A percentile compares a stretch with the other conserved stretches of the same genome.
phyloP scores from a whole-genome alignment of 2,113 vertebrate genomes.

The Nibea albiflora region DNA sequence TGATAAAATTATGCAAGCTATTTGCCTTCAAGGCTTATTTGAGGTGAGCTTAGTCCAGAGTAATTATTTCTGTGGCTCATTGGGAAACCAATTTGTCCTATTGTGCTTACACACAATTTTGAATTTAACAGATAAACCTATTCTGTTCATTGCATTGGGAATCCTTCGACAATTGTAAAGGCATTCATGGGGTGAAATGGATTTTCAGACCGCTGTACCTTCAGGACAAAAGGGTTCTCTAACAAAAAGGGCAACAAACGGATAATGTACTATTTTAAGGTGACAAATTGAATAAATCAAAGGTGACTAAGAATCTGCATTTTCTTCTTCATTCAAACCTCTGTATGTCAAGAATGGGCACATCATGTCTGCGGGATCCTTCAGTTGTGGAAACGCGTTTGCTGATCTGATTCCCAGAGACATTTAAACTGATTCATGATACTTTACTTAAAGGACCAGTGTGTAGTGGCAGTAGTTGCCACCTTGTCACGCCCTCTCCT shows the following conservation, averaged over 20 bases:
- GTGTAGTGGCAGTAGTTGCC: no score
- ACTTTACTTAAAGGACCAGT: conserved; percentile 9
- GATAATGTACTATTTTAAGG: conserved; percentile 63
- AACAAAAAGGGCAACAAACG: conserved; percentile 54
- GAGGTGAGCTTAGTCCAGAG: conserved; percentile 55
- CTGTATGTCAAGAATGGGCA: background rate
- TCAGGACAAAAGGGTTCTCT: conserved; percentile 49
- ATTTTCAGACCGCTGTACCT: conserved; percentile 57
- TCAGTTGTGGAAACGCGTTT: background rate
- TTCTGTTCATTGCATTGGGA: conserved; percentile 54
- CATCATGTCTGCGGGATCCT: conserved; percentile 5
- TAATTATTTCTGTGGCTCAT: conserved; percentile 62
- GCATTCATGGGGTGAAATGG: conserved; percentile 69
- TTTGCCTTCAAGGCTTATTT: conserved; percentile 52
- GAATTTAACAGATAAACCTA: conserved; percentile 67
- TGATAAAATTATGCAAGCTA: conserved; percentile 42
- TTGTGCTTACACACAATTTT: conserved; percentile 59
- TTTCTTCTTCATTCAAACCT: background rate
- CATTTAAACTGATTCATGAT: conserved; percentile 26
- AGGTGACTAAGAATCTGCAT: conserved; percentile 52
- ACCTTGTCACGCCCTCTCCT: no score
- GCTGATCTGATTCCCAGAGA: background rate
- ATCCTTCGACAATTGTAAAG: conserved; percentile 53
- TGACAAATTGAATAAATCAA: conserved; percentile 72
- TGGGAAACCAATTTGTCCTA: conserved; percentile 60